Evolutionary conservation across 1,140 invertebrate species (phyloP).

Genomic region (Aradophagus sp.): DNA sequence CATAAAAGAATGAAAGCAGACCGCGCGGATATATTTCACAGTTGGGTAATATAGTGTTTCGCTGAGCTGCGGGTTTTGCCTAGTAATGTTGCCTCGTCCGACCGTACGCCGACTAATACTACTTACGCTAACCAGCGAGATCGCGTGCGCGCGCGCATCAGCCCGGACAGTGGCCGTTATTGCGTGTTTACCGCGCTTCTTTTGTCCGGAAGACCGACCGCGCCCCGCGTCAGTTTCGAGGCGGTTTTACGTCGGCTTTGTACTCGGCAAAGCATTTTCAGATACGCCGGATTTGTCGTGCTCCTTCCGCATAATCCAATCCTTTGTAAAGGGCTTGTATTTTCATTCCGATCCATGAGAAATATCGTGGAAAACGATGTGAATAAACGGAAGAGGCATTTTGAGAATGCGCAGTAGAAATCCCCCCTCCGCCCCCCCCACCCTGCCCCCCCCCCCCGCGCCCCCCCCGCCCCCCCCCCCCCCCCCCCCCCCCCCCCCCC

Average conservation of each 20-base stretch:
- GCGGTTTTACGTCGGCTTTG: conserved; percentile 20
- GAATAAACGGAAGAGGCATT: conserved; percentile 4
- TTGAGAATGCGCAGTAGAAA: neutral
- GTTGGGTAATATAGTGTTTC: conserved; percentile 36
- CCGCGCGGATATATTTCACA: conserved; percentile 32
- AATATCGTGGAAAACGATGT: conserved; percentile 11
- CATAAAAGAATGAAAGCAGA: conserved; percentile 24
- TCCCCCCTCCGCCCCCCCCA: neutral
- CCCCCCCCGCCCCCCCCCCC: too few relatives aligned
- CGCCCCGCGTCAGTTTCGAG: conserved; percentile 23
- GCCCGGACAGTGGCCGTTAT: conserved; percentile 23
- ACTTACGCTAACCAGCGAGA: conserved; percentile 18
- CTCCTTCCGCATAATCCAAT: conserved; percentile 10
- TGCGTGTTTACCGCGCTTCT: conserved; percentile 25
- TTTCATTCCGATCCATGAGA: conserved; percentile 8
- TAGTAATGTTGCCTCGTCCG: conserved; percentile 12
- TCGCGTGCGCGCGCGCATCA: conserved; percentile 12
- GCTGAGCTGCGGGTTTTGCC: conserved; percentile 12
- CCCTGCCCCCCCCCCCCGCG: too few relatives aligned
- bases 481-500: too few relatives aligned
- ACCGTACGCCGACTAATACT: conserved; percentile 27
- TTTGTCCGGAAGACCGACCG: conserved; percentile 24
- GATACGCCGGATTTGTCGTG: conserved; percentile 13
- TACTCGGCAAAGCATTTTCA: conserved; percentile 21
- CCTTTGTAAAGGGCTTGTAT: conserved; percentile 7